Conservation (phyloP, 1,140 invertebrate genomes). For the Mesaphorura yosii region DNA sequence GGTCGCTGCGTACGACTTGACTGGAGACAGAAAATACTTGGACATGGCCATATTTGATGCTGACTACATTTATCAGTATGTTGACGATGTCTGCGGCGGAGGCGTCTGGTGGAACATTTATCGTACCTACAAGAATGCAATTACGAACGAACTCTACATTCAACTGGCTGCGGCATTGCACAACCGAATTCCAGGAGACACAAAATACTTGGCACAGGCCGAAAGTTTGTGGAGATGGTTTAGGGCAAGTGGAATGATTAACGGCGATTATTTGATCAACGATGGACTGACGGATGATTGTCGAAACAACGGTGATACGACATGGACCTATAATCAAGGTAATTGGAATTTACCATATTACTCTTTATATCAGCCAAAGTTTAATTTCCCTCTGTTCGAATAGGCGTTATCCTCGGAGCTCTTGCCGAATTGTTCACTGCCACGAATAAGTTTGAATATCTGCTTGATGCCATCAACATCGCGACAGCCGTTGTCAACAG, state of each 20-base stretch:
- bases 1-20: slow-evolving; percentile 26
- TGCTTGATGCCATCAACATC: slow-evolving; percentile 14
- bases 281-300: slow-evolving; percentile 19
- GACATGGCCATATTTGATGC: slow-evolving; percentile 24
- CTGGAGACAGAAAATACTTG: slow-evolving; percentile 19
- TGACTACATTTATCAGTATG: slow-evolving; percentile 19
- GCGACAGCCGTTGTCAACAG: slow-evolving; percentile 23
- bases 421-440: slow-evolving; percentile 20
- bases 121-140: slow-evolving; percentile 25
- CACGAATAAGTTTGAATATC: background rate
- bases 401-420: slow-evolving; percentile 23
- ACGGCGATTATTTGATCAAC: slow-evolving; percentile 21
- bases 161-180: slow-evolving; percentile 16
- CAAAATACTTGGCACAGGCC: slow-evolving; percentile 20
- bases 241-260: slow-evolving; percentile 24
- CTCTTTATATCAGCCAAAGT: no score
- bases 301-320: slow-evolving; percentile 17
- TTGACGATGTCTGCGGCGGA: slow-evolving; percentile 25
- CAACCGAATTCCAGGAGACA: slow-evolving; percentile 25
- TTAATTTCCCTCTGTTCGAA: no score
- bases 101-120: slow-evolving; percentile 27
- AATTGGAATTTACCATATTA: no score
- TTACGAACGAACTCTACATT: slow-evolving; percentile 27
- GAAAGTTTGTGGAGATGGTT: slow-evolving; percentile 25
- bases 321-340: slow-evolving; percentile 30